Conservation (phyloP, 2,113 vertebrate genomes). For the Climacteris rufus region DNA sequence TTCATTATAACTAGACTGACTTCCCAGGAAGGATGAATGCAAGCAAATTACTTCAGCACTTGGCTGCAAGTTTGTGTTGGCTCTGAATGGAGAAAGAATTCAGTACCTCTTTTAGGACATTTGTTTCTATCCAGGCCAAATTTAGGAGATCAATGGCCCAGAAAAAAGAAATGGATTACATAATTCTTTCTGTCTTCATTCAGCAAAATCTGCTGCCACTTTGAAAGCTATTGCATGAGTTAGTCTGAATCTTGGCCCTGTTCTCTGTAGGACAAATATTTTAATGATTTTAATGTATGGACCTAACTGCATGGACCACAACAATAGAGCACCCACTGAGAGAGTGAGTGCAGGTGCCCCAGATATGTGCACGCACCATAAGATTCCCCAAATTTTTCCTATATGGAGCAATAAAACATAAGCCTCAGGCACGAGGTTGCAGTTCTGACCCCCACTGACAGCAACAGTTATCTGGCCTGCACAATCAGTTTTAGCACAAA, state of each 20-base stretch:
- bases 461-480: neutral
- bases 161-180: conserved; percentile 39
- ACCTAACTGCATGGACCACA: neutral
- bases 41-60: neutral
- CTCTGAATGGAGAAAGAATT: neutral
- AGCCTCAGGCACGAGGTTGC: neutral
- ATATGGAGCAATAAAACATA: neutral
- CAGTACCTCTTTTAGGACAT: neutral
- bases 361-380: neutral
- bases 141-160: neutral
- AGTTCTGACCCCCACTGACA: neutral
- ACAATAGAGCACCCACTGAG: neutral
- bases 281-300: neutral
- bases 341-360: neutral
- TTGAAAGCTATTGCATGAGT: neutral
- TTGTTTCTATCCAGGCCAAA: neutral
- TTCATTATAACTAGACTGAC: neutral
- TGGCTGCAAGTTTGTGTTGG: neutral
- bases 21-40: neutral
- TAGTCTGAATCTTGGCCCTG: neutral
- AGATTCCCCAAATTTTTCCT: neutral
- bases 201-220: neutral
- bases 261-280: neutral
- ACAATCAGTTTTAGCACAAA: neutral
- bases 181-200: neutral